Conservation (phyloP, 2,113 vertebrate genomes). For the Scortum barcoo region DNA sequence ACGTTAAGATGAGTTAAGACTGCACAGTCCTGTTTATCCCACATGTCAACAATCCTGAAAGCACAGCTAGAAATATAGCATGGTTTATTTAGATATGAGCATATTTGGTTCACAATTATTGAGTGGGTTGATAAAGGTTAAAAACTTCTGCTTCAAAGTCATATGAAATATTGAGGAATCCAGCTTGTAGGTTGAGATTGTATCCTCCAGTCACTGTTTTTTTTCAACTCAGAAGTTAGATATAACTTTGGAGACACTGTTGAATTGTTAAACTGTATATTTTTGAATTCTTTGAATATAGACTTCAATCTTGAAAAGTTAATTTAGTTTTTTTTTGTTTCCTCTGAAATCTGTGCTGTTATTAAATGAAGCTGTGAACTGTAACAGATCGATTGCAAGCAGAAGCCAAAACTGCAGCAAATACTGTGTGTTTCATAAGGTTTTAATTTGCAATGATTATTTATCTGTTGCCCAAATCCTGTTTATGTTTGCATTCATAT, state of each 20-base stretch:
- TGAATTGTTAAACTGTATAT: background rate
- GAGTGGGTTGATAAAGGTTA: background rate
- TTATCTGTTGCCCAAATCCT: background rate
- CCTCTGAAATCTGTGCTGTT: background rate
- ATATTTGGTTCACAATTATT: background rate
- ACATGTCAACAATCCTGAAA: background rate
- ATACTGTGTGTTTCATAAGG: background rate
- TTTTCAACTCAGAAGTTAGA: background rate
- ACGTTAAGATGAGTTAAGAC: background rate
- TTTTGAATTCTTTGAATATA: background rate
- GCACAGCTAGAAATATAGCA: background rate
- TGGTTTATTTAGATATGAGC: slow-evolving; percentile 6
- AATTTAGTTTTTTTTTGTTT: background rate
- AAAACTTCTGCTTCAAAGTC: background rate
- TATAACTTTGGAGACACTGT: background rate
- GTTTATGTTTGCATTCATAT: slow-evolving; percentile 9
- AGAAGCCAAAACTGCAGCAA: background rate
- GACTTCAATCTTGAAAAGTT: background rate
- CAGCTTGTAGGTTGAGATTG: no score
- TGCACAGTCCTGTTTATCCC: background rate
- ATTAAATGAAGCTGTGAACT: background rate
- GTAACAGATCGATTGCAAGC: background rate
- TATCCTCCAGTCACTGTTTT: background rate
- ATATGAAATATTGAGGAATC: background rate
- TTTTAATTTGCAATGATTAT: slow-evolving; percentile 5